Conservation (phyloP, 1,140 invertebrate genomes). For the Diorhabda carinulata region DNA sequence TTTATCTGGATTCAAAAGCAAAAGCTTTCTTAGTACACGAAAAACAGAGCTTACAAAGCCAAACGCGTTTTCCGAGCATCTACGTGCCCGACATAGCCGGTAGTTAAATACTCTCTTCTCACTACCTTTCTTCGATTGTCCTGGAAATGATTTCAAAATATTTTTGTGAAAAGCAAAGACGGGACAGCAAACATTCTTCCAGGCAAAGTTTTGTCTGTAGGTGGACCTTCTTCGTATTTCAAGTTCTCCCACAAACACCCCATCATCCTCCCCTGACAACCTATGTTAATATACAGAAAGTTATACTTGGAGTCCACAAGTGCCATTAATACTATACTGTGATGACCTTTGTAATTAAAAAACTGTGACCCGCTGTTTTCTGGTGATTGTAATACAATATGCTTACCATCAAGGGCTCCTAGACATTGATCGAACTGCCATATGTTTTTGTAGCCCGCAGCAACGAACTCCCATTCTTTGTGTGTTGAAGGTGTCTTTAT, state of each 20-base stretch:
- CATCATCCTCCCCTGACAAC: conserved; percentile 14
- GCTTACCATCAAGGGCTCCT: no score
- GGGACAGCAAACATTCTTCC: conserved; percentile 36
- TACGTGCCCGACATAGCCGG: conserved; percentile 37
- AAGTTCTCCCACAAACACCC: conserved; percentile 18
- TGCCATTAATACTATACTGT: conserved; percentile 45
- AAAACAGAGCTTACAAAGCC: conserved; percentile 33
- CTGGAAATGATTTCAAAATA: conserved; percentile 46
- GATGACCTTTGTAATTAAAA: conserved; percentile 28
- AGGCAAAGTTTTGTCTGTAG: conserved; percentile 16
- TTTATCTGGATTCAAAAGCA: conserved; percentile 35
- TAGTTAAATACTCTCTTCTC: conserved; percentile 42
- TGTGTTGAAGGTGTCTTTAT: no score
- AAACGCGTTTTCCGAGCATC: conserved; percentile 46
- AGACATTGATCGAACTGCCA: no score
- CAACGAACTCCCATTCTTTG: no score
- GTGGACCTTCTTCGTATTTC: conserved; percentile 33
- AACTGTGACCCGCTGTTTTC: no score
- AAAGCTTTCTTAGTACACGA: conserved; percentile 32
- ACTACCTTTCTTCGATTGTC: conserved; percentile 27
- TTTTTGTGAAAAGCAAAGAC: conserved; percentile 40
- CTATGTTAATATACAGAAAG: conserved; percentile 24
- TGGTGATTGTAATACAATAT: no score
- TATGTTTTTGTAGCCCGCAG: no score
- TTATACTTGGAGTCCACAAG: conserved; percentile 39